Evolutionary conservation across 2,888 invertebrate genomes (phyloP), one percentile per base, ranked within the genome.

Genomic region (Ecliptopera silaceata): DNA sequence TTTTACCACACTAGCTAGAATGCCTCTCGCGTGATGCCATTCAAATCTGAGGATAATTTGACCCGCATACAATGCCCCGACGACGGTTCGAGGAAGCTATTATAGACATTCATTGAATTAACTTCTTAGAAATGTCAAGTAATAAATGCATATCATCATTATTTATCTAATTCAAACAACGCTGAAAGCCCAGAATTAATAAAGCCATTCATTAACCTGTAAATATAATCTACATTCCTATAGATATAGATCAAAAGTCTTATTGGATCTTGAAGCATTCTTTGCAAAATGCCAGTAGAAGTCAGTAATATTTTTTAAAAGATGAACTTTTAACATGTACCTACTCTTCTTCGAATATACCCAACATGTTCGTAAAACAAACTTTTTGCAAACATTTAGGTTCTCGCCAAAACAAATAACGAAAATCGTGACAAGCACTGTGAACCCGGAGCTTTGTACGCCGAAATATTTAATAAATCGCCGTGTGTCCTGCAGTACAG

Each of bases 401-500:
- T 36, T 10, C 15, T 36, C 15, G 10, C 29, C 12, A 18, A 39
- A 31, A 44, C 29, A 44, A 52, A 52, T 45, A 36, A 11, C 32
- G n/a, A 51, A 31, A 44, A 38, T 36, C 32, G 22, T 34, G 36
- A 11, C 36, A 15, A 15, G 36, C 15, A 36, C 34, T 34, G 34
- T 6, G 34, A 36, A 15, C 36, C 17, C 20, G 34, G 32, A 41
- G 20, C 8, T 41, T 41, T 26, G 18, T 17, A 31, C 13, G 20
- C 11, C 34, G 22, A 39, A 36, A 47, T 47, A 44, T 44, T 53
- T 53, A 32, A 38, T 34, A 49, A 38, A 59, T 57, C 55, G 63
- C 45, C 42, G 61, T 59, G 52, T 71, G 74, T 74, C 55, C 64
- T 64, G 71, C 66, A 68, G 69, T 64, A 71, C 66, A 68, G 69